Evolutionary conservation across 2,888 invertebrate species (phyloP), one percentile per base, ranked within the genome.

Genomic region (Meiosimyza decipiens): DNA sequence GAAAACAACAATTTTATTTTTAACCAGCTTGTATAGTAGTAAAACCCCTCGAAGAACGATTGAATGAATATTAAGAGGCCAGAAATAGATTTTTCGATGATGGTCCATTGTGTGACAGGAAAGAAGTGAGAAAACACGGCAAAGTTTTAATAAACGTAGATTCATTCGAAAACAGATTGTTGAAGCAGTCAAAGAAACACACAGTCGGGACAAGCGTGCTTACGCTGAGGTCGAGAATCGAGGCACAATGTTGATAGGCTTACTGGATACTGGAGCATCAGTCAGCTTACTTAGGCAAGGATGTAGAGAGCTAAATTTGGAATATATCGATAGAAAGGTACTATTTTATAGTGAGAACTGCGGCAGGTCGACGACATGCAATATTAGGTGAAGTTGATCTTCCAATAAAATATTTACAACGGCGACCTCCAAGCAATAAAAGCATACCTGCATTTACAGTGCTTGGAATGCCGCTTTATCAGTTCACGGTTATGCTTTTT

Each of bases 211-310:
- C 11, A 40, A 22, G 12, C 60, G 60, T 33, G 60, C 9, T 33
- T 60, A 74, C 13, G 64, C 65, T 1, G 69, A 64, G 11, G 68
- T 67, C 1, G 54, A 66, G 1, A 11, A 71, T 6, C 57, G 16
- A 15, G 66, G 11, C 1, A 28, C 4, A n/a, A 7, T 6, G 11
- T 4, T 66, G 5, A 52, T 54, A 54, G 66, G 66, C 12, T 54
- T 74, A 1, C 6, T 74, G 12, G 72, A 73, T 57, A 67, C 71
- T 7, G 74, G 72, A 9, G 74, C 70, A 0, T 54, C 62, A 2
- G 40, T 73, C 1, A 73, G 60, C 18, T n/a, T 73, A 9, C 18
- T 68, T 13, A 71, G 73, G 1, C 66, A 63, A 18, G 49, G 49
- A 1, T 73, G 4, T 13, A 55, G 16, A 1, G 55, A 55, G 6